A percentile compares a stretch with the other conserved stretches of the same genome.
Conservation (phyloP, 2,113 vertebrate genomes). For the Leiothrix lutea region DNA sequence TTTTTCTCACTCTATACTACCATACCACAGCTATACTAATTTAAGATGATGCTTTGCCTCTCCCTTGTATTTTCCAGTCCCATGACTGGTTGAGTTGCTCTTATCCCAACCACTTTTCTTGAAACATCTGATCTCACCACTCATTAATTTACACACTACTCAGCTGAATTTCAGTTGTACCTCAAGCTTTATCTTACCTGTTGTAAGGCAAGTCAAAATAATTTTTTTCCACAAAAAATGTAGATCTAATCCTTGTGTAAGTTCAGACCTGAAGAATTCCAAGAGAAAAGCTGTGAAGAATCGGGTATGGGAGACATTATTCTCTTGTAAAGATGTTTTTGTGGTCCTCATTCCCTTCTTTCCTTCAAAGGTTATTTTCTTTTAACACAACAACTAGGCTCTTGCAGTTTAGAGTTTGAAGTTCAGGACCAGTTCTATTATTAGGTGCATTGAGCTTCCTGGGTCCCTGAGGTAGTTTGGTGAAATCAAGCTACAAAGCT, state of each 20-base stretch:
- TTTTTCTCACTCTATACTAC: neutral
- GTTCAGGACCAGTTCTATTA: neutral
- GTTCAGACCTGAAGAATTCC: neutral
- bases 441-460: neutral
- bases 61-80: neutral
- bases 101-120: neutral
- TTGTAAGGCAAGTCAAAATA: neutral
- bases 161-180: neutral
- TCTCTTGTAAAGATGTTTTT: neutral
- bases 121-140: neutral
- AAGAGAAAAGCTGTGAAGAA: neutral
- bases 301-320: neutral
- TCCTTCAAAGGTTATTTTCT: neutral
- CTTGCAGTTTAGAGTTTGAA: neutral
- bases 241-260: neutral
- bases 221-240: neutral
- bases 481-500: neutral
- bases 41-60: neutral
- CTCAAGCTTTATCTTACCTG: neutral
- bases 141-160: neutral
- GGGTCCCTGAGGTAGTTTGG: neutral
- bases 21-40: neutral
- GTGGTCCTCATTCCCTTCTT: neutral
- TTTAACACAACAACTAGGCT: neutral
- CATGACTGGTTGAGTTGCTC: neutral